Evolutionary conservation across 2,797 vertebrate genomes (phyloP).

Genomic region (Setipinna tenuifilis): DNA sequence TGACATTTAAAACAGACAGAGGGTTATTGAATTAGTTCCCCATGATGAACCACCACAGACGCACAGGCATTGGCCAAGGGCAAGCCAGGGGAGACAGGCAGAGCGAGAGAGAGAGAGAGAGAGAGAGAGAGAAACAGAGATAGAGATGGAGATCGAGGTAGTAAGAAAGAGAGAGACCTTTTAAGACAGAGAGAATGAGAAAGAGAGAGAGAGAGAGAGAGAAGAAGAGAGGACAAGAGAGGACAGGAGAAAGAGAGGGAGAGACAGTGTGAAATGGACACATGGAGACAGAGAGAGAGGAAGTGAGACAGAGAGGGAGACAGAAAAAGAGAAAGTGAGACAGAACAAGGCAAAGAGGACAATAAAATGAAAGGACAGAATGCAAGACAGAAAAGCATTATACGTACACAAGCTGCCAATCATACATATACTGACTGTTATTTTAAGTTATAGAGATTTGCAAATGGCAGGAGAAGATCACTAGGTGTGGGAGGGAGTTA

Average conservation of each 20-base stretch:
- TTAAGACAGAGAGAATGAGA: neutral
- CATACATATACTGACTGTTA: slow-evolving; percentile 54
- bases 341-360: slow-evolving; percentile 5
- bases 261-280: slow-evolving; percentile 15
- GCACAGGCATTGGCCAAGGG: slow-evolving; percentile 58
- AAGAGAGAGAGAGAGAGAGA: neutral
- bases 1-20: slow-evolving; percentile 81
- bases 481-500: neutral
- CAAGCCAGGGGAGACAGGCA: slow-evolving; percentile 27
- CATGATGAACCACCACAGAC: slow-evolving; percentile 71
- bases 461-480: slow-evolving; percentile 44
- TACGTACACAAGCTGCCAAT: slow-evolving; percentile 26
- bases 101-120: neutral
- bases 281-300: neutral
- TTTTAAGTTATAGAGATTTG: slow-evolving; percentile 57
- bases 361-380: slow-evolving; percentile 14
- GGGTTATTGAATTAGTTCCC: slow-evolving; percentile 80
- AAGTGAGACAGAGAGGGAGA: neutral
- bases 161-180: neutral
- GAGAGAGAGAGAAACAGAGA: neutral
- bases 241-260: neutral
- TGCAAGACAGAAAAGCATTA: neutral
- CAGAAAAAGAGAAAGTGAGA: neutral
- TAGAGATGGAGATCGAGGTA: neutral
- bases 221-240: neutral